These are phyloP conservation scores for Chrysolina oricalcia DNA, from an alignment of 2,888 invertebrate species.

Conservation along the genomic window DNA sequence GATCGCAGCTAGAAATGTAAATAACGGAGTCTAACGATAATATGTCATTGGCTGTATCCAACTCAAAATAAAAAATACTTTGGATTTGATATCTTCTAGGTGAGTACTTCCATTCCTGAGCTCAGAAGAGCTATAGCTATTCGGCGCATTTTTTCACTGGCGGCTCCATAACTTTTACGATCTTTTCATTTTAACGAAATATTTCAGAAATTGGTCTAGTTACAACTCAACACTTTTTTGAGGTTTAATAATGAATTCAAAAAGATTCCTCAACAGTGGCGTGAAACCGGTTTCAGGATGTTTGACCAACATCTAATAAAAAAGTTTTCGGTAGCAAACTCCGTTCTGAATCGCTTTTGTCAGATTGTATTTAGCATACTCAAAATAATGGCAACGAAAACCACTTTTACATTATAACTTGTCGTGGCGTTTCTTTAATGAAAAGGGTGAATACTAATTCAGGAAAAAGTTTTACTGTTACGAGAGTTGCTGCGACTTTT, in stretches of 20 bases:
- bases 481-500: slow-evolving; percentile 40
- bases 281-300: background rate
- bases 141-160: no score
- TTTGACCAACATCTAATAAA: background rate
- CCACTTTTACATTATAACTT: slow-evolving; percentile 32
- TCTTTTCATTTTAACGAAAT: no score
- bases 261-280: background rate
- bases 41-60: no score
- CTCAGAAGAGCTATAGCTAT: no score
- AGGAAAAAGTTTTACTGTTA: slow-evolving; percentile 40
- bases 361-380: slow-evolving; percentile 38
- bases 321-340: slow-evolving; percentile 1
- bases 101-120: no score
- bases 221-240: no score
- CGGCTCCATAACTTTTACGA: no score
- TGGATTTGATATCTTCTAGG: no score
- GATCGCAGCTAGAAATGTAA: no score
- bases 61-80: no score
- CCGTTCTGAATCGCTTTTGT: background rate
- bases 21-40: no score
- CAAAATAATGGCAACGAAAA: slow-evolving; percentile 27
- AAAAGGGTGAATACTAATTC: slow-evolving; percentile 45
- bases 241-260: background rate
- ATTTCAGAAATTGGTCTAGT: no score
- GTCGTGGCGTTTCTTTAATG: slow-evolving; percentile 39